Percentiles rank a stretch among this genome's conserved stretches.
These are phyloP conservation scores for Dolichomitus sp. DNA, from an alignment of 2,888 invertebrate species.

Conservation along the genomic window DNA sequence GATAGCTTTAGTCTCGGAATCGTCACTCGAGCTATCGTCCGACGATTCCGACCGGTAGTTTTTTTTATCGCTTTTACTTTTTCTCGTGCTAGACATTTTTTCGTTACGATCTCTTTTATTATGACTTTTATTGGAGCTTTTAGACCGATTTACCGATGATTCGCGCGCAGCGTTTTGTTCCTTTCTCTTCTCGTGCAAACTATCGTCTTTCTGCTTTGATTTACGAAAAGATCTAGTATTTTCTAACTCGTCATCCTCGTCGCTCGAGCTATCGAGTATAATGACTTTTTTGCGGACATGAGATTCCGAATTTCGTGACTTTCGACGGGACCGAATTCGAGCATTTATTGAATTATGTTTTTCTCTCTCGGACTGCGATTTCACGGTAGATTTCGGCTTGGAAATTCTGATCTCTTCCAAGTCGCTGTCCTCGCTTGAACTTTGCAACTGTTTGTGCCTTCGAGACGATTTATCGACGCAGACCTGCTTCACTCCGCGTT, in stretches of 20 bases:
- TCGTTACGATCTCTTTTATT: background rate
- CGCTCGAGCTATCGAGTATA: background rate
- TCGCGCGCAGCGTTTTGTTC: background rate
- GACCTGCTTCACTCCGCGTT: background rate
- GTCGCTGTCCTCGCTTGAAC: constrained; percentile 32
- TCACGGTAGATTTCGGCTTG: background rate
- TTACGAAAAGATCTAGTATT: background rate
- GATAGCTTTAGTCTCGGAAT: background rate
- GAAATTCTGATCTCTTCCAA: background rate
- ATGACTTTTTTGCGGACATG: background rate
- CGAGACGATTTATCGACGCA: background rate
- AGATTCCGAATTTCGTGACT: background rate
- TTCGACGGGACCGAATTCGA: background rate
- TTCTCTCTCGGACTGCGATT: constrained; percentile 21
- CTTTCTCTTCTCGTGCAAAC: background rate
- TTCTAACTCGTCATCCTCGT: background rate
- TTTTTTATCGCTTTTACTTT: background rate
- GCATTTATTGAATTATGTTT: background rate
- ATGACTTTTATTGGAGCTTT: background rate
- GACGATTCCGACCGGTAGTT: background rate
- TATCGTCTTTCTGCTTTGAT: background rate
- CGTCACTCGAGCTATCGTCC: constrained; percentile 29
- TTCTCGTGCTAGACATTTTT: constrained; percentile 4
- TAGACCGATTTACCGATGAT: background rate
- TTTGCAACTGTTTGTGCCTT: background rate